These are phyloP conservation scores for Narcine bancroftii DNA, from an alignment of 2,113 vertebrate genomes.

Conservation along the genomic window DNA sequence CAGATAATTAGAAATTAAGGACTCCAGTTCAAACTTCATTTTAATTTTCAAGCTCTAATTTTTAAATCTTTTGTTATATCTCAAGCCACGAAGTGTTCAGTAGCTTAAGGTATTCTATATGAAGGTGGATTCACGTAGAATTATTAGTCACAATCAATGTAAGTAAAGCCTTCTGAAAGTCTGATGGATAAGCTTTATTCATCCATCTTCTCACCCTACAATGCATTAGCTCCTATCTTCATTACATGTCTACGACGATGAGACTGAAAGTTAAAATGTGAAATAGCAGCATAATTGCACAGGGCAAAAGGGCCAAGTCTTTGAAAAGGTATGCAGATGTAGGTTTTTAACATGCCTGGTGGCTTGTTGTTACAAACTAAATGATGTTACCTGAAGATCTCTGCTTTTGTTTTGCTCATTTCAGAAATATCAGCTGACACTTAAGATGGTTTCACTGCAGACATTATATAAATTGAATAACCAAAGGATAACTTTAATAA, in stretches of 20 bases:
- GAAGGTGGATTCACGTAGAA: background rate
- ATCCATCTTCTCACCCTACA: background rate
- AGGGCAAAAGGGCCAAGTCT: background rate
- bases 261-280: background rate
- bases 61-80: background rate
- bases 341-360: background rate
- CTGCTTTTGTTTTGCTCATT: background rate
- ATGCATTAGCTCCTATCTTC: background rate
- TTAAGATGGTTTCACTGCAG: background rate
- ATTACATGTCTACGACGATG: background rate
- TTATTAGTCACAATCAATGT: background rate
- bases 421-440: background rate
- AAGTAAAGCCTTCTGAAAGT: background rate
- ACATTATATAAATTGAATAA: background rate
- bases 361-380: background rate
- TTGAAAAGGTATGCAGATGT: background rate
- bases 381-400: background rate
- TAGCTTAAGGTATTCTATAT: background rate
- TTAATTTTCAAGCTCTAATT: background rate
- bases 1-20: background rate
- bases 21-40: background rate
- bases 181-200: background rate
- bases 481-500: constrained; percentile 7
- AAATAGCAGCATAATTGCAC: background rate
- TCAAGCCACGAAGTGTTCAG: background rate